Conservation (phyloP, 2,888 invertebrate species). For the Rhamnusium bicolor region DNA sequence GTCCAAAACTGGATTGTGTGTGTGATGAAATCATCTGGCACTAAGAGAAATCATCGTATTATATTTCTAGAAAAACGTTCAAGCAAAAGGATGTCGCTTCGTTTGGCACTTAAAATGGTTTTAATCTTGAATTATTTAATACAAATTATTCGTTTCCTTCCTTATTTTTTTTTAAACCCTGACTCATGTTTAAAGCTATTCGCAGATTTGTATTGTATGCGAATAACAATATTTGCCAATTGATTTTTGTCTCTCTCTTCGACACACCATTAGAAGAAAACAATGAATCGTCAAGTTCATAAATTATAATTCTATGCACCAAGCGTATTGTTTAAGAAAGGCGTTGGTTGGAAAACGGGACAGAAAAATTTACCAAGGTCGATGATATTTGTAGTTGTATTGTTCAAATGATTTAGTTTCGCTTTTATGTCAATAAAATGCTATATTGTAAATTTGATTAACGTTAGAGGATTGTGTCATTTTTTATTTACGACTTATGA, state of each 20-base stretch:
- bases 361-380: conserved; percentile 39
- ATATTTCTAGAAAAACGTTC: not conserved
- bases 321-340: conserved; percentile 32
- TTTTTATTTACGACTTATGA: too few species aligned
- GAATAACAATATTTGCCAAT: conserved; percentile 47
- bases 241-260: conserved; percentile 26
- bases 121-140: not conserved
- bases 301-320: conserved; percentile 36
- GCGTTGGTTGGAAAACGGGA: conserved; percentile 44
- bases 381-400: not conserved
- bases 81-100: not conserved
- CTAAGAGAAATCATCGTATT: too few species aligned
- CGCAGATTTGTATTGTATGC: conserved; percentile 50
- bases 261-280: conserved; percentile 12
- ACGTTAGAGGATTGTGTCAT: too few species aligned
- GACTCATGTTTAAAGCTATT: conserved; percentile 36
- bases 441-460: not conserved
- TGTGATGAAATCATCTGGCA: too few species aligned
- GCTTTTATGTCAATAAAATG: conserved; percentile 7
- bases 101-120: not conserved
- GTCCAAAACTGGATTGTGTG: too few species aligned
- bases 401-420: conserved; percentile 13
- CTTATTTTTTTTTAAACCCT: conserved; percentile 20
- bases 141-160: not conserved
- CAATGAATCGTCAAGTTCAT: conserved; percentile 14